Evolutionary conservation across 37 sponge, comb jelly and placozoan species (phyloP), one percentile per base, ranked within the genome.

Genomic region (Haliclona indistincta): DNA sequence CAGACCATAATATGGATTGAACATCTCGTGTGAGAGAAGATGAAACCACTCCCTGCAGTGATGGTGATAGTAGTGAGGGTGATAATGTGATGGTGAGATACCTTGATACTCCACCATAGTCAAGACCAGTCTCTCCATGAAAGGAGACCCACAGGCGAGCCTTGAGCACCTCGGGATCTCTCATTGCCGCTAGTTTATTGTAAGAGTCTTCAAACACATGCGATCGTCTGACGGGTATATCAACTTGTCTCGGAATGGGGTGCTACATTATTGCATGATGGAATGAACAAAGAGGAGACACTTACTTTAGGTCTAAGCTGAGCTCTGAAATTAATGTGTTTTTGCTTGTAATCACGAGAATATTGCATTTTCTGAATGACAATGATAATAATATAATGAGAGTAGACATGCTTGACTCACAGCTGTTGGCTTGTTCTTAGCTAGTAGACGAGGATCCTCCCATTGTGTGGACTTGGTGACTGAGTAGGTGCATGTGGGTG

Each of bases 1-100:
- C 56, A 99, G 84, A n/a, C 96, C 97, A 61, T 99, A 99, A 81
- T 99, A 99, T 7, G 99, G 99, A 73, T 95, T 99, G 78, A 99
- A 99, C 94, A 95, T 99, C 64, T 95, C 99, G 41, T 93, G 87
- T 0, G 99, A 99, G 64, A 99, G 71, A 39, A 95, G 71, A 43
- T 86, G 74, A 40, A 99, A 95, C 99, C 99, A 99, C 77, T 99
- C 99, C 58, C 99, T 99, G 74, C 43, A 75, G 38, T 26, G 23
- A n/a, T 62, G 43, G 2, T 2, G 23, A 40, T 28, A 38, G 58
- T 13, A 51, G 49, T 70, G 10, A 30, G 6, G 40, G 28, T 30
- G 20, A 68, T 15, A 7, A 32, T 44, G 32, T 10, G 4, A 23
- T 47, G 52, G 4, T 41, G 4, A 25, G 13, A 23, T 53, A 86